Evolutionary conservation across 2,113 vertebrate genomes (phyloP).

Genomic region (Epinephelus moara): DNA sequence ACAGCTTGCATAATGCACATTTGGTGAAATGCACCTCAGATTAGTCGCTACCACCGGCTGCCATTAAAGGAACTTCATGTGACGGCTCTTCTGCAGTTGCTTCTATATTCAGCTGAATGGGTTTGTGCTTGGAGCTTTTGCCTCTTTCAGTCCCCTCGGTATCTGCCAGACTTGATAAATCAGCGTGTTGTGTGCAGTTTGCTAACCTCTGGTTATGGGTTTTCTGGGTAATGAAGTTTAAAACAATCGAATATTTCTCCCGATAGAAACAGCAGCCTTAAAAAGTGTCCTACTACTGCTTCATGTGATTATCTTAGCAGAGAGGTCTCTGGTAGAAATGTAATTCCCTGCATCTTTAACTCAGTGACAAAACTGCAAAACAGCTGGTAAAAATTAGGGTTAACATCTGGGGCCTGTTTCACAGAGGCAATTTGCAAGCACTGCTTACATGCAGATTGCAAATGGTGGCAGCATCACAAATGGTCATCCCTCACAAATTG

Average conservation of each 20-base stretch:
- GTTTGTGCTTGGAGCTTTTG: background rate
- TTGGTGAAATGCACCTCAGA: background rate
- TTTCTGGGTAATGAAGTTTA: background rate
- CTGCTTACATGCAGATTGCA: background rate
- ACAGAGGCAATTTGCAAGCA: background rate
- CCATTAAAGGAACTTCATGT: background rate
- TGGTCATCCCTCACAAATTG: background rate
- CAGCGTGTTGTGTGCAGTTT: background rate
- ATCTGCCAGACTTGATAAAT: background rate
- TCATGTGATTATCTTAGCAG: background rate
- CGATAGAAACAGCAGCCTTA: background rate
- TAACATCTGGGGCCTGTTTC: slow-evolving; percentile 36
- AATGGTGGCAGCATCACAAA: background rate
- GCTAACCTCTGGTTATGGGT: background rate
- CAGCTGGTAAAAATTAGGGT: slow-evolving; percentile 30
- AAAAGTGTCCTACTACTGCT: background rate
- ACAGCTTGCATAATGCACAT: background rate
- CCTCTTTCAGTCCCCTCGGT: background rate
- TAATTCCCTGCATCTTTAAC: slow-evolving; percentile 1
- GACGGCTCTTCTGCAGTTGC: background rate
- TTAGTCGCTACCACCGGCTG: background rate
- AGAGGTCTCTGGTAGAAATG: background rate
- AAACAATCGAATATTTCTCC: background rate
- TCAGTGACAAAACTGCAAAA: slow-evolving; percentile 3
- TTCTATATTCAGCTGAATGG: background rate